Base-by-base conservation (phyloP, 2,113 vertebrate genomes). In the Tyrannus savana region DNA sequence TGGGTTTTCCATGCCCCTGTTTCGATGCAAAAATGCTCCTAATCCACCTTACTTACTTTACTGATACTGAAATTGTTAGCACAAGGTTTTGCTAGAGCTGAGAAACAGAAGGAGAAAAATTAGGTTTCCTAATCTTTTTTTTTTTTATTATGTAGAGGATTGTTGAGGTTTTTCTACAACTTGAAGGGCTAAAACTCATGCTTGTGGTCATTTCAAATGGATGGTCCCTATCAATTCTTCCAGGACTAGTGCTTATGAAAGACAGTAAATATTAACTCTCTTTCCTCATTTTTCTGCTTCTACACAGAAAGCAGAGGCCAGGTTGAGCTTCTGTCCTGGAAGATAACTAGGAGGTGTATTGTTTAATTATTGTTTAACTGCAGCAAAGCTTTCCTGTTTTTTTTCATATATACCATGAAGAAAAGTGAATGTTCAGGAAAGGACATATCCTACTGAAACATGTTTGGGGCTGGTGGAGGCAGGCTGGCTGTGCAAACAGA, bases 401-500 rank as follows among this genome's bases (percentile, higher is more conserved):
- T 37, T 9, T 7, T 21, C 14, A 14, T 31, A 7, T 15, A 12
- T 33, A 13, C 28, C 21, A 10, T n/a, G 22, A 66, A 69, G 56
- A 21, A 72, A 85, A 86, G 35, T 28, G 2, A 31, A 49, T 60
- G 60, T 42, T 88, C 56, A 39, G 33, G n/a, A 49, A 83, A 72
- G 31, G 55, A 39, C 14, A 10, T 55, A 84, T 25, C 82, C 72
- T 47, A 46, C 27, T 56, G 79, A 46, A 88, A 31, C 56, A 30
- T 77, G 76, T 90, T 92, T 93, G 79, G 92, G 77, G 76, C 39
- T 72, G 60, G 47, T 88, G 64, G 52, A 96, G 35, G 74, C 7
- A 0, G 88, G 41, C 58, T 89, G 74, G 37, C 87, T 66, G 59
- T 55, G 71, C 89, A 93, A 96, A 93, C 89, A 87, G 56, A 53